Evolutionary conservation across 1,140 invertebrate genomes (phyloP).

Genomic region (Spodoptera frugiperda): DNA sequence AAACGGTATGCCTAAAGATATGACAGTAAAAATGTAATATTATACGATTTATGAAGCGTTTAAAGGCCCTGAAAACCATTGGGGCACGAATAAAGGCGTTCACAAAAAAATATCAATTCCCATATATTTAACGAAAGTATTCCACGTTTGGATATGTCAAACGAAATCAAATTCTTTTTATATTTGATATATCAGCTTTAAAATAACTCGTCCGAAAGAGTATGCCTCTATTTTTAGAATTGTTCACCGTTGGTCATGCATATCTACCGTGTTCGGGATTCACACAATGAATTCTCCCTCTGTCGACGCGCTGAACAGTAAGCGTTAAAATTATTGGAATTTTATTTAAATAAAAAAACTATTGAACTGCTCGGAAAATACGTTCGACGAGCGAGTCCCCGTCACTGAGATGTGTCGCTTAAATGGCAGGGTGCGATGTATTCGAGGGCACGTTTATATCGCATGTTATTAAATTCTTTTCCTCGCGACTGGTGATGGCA

Average conservation of each 20-base stretch:
- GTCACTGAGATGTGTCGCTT: slow-evolving; percentile 47
- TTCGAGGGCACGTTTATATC: slow-evolving; percentile 54
- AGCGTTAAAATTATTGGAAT: slow-evolving; percentile 64
- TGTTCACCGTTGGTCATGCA: slow-evolving; percentile 31
- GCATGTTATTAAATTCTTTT: slow-evolving; percentile 80
- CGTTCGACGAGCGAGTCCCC: slow-evolving; percentile 44
- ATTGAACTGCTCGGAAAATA: slow-evolving; percentile 48
- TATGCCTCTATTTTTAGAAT: slow-evolving; percentile 38
- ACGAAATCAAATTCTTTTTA: slow-evolving; percentile 21
- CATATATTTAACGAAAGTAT: slow-evolving; percentile 49
- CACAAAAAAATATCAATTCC: slow-evolving; percentile 52
- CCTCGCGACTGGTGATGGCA: slow-evolving; percentile 67
- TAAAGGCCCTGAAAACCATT: slow-evolving; percentile 63
- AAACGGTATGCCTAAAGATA: slow-evolving; percentile 58
- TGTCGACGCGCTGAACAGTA: slow-evolving; percentile 55
- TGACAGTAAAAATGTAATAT: slow-evolving; percentile 65
- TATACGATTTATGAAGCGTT: slow-evolving; percentile 68
- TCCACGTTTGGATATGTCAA: slow-evolving; percentile 34
- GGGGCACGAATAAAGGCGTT: slow-evolving; percentile 58
- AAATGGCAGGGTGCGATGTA: slow-evolving; percentile 47
- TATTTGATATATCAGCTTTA: slow-evolving; percentile 44
- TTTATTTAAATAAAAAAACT: slow-evolving; percentile 66
- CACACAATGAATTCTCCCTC: slow-evolving; percentile 55
- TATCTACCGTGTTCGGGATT: slow-evolving; percentile 42
- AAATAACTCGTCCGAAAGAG: slow-evolving; percentile 17